A percentile compares a stretch with the other conserved stretches of the same genome.
Evolutionary conservation across 53 echinoderm and acorn worm genomes (phyloP).

Genomic region (Paracentrotus lividus): DNA sequence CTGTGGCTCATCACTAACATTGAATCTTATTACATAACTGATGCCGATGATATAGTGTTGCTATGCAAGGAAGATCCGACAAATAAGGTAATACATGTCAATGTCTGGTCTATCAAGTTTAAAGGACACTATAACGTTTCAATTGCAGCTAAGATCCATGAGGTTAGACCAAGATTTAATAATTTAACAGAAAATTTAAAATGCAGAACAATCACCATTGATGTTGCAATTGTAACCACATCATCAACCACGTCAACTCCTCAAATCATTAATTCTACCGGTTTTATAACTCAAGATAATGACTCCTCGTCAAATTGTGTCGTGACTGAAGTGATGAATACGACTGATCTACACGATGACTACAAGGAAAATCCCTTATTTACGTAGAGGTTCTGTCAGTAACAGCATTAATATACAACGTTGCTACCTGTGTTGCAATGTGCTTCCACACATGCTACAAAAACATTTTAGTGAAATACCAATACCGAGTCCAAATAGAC

Average conservation of each 20-base stretch:
- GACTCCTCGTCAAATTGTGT: background rate
- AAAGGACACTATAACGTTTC: too few relatives aligned
- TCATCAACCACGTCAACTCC: background rate
- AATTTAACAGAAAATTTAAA: too few relatives aligned
- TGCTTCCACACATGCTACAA: background rate
- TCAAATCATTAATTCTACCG: background rate
- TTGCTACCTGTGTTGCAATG: background rate
- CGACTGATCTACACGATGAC: background rate
- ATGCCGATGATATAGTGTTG: background rate
- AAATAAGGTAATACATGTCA: too few relatives aligned
- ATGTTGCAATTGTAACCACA: too few relatives aligned
- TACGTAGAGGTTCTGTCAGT: background rate
- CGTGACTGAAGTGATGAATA: conserved; percentile 1
- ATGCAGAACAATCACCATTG: too few relatives aligned
- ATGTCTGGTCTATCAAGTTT: background rate
- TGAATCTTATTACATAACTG: background rate
- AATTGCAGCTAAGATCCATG: too few relatives aligned
- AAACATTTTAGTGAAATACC: background rate
- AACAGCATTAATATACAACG: background rate
- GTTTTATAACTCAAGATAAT: background rate
- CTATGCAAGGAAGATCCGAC: background rate
- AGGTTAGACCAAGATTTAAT: too few relatives aligned
- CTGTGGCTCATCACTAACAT: background rate
- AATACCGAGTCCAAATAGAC: background rate
- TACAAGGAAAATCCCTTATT: background rate